These are phyloP conservation scores for Sylvia borin DNA, from an alignment of 2,797 vertebrate genomes.

Conservation along the genomic window DNA sequence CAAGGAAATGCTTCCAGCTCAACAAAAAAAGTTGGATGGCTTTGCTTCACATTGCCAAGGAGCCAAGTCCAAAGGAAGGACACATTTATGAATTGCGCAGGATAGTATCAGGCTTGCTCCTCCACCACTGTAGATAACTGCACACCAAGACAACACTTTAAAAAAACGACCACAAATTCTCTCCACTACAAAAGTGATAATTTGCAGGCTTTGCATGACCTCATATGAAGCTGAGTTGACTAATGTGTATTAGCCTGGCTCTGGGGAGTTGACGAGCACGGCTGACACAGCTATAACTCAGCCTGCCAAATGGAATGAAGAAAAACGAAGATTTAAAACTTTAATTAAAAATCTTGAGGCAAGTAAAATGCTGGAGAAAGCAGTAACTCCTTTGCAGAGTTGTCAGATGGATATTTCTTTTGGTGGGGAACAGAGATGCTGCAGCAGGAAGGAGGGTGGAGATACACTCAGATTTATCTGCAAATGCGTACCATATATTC, in stretches of 20 bases:
- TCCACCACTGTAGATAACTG: neutral
- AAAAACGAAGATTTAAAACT: conserved; percentile 54
- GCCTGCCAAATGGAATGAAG: conserved; percentile 42
- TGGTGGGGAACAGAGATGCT: neutral
- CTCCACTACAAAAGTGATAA: conserved; percentile 36
- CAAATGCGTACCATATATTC: neutral
- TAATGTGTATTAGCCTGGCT: conserved; percentile 8
- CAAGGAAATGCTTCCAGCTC: neutral
- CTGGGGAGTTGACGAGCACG: neutral
- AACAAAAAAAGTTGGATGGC: neutral
- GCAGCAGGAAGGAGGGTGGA: neutral
- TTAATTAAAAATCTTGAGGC: conserved; percentile 50
- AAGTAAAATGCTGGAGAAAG: conserved; percentile 17
- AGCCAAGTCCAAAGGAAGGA: neutral
- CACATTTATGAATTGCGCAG: neutral
- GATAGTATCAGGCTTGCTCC: neutral
- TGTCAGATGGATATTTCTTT: conserved; percentile 47
- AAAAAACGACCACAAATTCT: conserved; percentile 1
- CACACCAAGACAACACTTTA: conserved; percentile 1
- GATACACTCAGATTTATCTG: conserved; percentile 29
- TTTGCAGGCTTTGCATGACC: conserved; percentile 59
- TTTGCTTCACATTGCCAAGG: neutral
- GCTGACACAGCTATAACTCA: conserved; percentile 47
- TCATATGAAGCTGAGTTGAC: conserved; percentile 42
- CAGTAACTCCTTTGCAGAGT: neutral